A percentile compares a stretch with the other conserved stretches of the same genome.
Conservation (phyloP, 2,113 vertebrate genomes). For the Pterocles orientalis region DNA sequence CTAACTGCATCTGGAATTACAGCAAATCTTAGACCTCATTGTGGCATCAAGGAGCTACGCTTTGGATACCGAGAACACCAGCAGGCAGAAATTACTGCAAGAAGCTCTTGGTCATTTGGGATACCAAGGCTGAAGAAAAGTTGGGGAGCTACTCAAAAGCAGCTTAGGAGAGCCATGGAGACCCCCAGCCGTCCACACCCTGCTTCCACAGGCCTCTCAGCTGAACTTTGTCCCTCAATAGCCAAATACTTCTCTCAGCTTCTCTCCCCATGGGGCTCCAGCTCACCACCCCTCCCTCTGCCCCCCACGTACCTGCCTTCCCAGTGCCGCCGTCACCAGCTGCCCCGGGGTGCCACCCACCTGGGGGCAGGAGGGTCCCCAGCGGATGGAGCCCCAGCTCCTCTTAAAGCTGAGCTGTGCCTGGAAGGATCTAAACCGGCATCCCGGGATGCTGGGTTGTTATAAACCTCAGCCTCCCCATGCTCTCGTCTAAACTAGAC, state of each 20-base stretch:
- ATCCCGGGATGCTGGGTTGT: not conserved
- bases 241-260: not conserved
- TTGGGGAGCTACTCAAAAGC: not conserved
- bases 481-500: conserved; percentile 37
- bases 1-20: not conserved
- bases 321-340: not conserved
- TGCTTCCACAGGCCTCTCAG: not conserved
- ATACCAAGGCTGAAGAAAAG: not conserved
- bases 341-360: not conserved
- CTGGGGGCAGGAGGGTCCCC: fast-evolving
- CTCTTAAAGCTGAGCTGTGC: not conserved
- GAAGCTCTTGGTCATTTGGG: not conserved
- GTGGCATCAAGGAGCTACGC: fast-evolving
- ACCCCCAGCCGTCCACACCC: not conserved
- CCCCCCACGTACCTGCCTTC: not conserved
- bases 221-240: not conserved
- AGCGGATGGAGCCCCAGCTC: fast-evolving
- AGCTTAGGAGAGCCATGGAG: not conserved
- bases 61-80: not conserved
- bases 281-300: not conserved
- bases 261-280: fast-evolving
- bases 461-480: conserved; percentile 6
- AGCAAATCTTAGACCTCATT: not conserved
- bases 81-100: not conserved
- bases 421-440: not conserved